Base-by-base conservation (phyloP, 2,113 vertebrate species). In the Corythaeola cristata region DNA sequence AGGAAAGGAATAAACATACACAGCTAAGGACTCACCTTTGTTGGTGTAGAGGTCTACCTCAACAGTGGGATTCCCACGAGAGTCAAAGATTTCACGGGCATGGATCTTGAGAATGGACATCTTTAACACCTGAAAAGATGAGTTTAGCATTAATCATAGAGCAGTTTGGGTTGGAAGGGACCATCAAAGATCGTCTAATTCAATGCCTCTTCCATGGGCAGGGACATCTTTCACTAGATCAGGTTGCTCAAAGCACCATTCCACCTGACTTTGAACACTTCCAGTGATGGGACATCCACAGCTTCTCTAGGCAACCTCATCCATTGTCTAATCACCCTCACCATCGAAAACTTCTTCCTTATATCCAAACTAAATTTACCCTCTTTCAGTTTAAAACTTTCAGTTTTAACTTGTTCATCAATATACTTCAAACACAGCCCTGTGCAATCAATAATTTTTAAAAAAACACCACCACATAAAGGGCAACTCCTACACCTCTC, bases 41-140 rank as follows among this genome's bases (percentile, higher is more conserved):
- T 97, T 94, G 58, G 99, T 99, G 92, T 63, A 98, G 39, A 99
- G 98, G 78, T 99, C 99, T 19, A 99, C 99, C 91, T 99, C 99
- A 47, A 99, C 99, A 0, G 99, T 99, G 98, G 99, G 99, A 86
- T 99, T 99, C n/a, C 99, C 99, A 98, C 99, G 99, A 22, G 99
- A 99, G 98, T 99, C 99, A 14, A 99, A 99, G 97, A 99, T 99
- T 97, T 99, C 99, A 91, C 99, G 99, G 93, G 99, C 99, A 0
- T 98, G 96, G 91, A 99, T 95, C 98, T 98, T 99, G 67, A 98
- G 98, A 88, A 99, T 98, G 24, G 99, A 99, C 99, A 99, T 99
- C 95, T 92, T 99, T 96, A 95, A 91, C 39, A 97, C 97, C 99
- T 99, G 93, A 3, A 45, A 87, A 79, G 12, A 69, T 39, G 33